phyloP scores from a whole-genome alignment of 2,888 invertebrate species.

The Caenorhabditis becei region DNA sequence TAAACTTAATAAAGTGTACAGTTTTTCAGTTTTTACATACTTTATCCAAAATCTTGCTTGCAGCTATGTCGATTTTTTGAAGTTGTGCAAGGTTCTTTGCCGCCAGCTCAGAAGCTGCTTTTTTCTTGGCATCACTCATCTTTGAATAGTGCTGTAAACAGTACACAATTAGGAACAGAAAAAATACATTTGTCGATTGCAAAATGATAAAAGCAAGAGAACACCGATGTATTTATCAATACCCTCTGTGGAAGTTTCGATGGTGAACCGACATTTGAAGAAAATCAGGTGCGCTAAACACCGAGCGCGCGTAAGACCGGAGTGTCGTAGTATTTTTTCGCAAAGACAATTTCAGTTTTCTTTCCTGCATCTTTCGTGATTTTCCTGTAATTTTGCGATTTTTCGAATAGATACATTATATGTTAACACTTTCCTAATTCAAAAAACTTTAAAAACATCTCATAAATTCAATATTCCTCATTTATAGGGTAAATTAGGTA shows the following conservation, averaged over 20 bases:
- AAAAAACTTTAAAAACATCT: too few relatives aligned
- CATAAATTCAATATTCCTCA: too few relatives aligned
- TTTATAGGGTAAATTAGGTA: constrained; percentile 46
- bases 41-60: constrained; percentile 71
- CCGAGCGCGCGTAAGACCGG: background rate
- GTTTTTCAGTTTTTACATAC: too few relatives aligned
- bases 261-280: background rate
- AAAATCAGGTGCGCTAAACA: constrained; percentile 20
- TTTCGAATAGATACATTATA: too few relatives aligned
- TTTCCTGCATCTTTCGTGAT: background rate
- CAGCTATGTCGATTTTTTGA: constrained; percentile 75
- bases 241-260: too few relatives aligned
- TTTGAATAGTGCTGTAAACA: too few relatives aligned
- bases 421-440: too few relatives aligned
- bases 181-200: too few relatives aligned
- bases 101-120: constrained; percentile 41
- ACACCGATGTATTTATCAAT: too few relatives aligned
- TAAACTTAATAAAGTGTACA: background rate
- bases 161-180: too few relatives aligned
- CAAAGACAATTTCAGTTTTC: constrained; percentile 7
- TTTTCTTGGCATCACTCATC: constrained; percentile 33
- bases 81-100: constrained; percentile 71
- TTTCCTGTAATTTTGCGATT: constrained; percentile 16
- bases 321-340: constrained; percentile 16
- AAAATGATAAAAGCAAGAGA: too few relatives aligned